phyloP scores from a whole-genome alignment of 2,113 vertebrate species.

The Capreolus pygargus region DNA sequence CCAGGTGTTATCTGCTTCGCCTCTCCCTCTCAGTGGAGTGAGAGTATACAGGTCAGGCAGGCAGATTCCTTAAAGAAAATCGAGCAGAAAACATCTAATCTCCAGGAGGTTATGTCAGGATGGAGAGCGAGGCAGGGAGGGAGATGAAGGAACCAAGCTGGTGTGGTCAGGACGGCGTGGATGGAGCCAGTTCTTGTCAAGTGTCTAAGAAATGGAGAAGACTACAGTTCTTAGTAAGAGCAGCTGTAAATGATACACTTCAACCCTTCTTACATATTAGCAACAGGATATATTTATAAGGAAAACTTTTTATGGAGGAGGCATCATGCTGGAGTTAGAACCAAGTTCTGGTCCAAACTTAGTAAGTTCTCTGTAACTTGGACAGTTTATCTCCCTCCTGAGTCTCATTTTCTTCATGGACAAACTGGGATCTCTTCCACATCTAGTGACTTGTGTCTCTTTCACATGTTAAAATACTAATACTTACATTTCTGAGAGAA shows the following conservation, averaged over 20 bases:
- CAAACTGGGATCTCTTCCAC: not conserved
- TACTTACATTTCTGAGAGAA: not conserved
- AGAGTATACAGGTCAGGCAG: not conserved
- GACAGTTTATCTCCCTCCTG: not conserved
- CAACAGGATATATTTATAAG: not conserved
- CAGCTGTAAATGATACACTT: not conserved
- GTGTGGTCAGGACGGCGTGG: rapidly evolving
- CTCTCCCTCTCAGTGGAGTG: not conserved
- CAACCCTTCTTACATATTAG: not conserved
- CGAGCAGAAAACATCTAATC: not conserved
- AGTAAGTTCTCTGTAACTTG: not conserved
- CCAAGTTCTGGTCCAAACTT: not conserved
- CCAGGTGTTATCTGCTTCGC: not conserved
- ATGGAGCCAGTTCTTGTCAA: not conserved
- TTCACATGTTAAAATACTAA: not conserved
- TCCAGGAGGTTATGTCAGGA: not conserved
- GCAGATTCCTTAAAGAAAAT: not conserved
- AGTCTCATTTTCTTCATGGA: not conserved
- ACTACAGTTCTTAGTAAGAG: not conserved
- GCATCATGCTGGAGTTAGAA: not conserved
- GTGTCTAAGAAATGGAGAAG: not conserved
- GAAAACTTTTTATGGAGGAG: not conserved
- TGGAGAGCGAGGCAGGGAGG: not conserved
- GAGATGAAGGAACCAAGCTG: not conserved
- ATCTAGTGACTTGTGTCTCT: not conserved